Evolutionary conservation across 2,797 vertebrate species (phyloP).

Genomic region (Petrocephalus sullivani): DNA sequence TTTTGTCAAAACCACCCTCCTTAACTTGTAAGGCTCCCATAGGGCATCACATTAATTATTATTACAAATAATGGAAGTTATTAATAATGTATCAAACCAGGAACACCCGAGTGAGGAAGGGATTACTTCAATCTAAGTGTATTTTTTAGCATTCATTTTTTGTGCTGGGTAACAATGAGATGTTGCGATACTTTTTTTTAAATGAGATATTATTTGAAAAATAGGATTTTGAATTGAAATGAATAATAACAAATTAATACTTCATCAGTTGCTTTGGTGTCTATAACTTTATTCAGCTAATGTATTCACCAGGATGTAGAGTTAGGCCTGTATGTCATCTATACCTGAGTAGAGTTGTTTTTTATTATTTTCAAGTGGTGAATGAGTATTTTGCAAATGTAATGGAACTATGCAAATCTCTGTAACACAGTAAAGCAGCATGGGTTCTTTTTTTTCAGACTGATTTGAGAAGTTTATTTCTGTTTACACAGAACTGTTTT

Average conservation of each 20-base stretch:
- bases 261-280: background rate
- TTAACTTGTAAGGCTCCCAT: background rate
- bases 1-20: slow-evolving; percentile 6
- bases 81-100: slow-evolving; percentile 11
- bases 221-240: background rate
- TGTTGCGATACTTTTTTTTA: slow-evolving; percentile 7
- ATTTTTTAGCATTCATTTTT: background rate
- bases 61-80: background rate
- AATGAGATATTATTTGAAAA: slow-evolving; percentile 10
- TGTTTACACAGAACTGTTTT: background rate
- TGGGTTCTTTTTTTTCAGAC: background rate
- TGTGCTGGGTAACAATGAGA: background rate
- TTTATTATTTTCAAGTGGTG: background rate
- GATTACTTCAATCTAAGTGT: background rate
- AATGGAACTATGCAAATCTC: background rate
- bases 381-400: background rate
- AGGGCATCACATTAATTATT: slow-evolving; percentile 7
- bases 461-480: background rate
- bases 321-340: background rate
- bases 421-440: background rate
- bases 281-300: background rate
- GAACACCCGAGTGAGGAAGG: background rate
- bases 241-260: background rate
- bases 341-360: background rate
- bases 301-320: background rate